Evolutionary conservation across 2,113 vertebrate species (phyloP).

Genomic region (Scolopax mira): DNA sequence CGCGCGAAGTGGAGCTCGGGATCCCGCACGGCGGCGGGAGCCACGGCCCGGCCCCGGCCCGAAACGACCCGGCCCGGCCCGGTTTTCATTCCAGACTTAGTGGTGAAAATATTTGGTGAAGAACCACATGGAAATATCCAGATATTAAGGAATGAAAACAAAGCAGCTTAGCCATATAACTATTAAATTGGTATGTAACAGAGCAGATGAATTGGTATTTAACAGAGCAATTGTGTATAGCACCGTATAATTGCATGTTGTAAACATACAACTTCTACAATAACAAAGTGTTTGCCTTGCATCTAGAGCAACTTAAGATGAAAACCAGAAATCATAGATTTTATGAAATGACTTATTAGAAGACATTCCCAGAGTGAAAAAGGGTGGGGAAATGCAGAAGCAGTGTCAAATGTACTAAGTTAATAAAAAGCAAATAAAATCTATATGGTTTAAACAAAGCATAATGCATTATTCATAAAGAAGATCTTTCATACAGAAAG

Average conservation of each 20-base stretch:
- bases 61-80: too few species aligned
- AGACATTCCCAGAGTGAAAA: neutral
- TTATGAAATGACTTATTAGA: slow-evolving; percentile 4
- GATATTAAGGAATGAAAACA: neutral
- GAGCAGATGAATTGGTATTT: neutral
- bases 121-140: neutral
- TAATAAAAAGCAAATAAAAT: slow-evolving; percentile 42
- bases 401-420: neutral
- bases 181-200: neutral
- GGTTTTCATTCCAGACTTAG: neutral
- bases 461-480: slow-evolving; percentile 24
- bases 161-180: neutral
- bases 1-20: too few species aligned
- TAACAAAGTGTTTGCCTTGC: neutral
- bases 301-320: neutral
- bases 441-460: slow-evolving; percentile 26
- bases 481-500: neutral
- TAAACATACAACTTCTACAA: neutral
- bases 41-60: too few species aligned
- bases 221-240: neutral
- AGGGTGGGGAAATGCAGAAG: neutral
- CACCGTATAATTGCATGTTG: neutral
- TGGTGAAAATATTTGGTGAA: neutral
- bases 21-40: too few species aligned
- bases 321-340: neutral